Evolutionary conservation across 2,113 vertebrate genomes (phyloP), one percentile per base, ranked within the genome.

Genomic region (Proteles cristata): DNA sequence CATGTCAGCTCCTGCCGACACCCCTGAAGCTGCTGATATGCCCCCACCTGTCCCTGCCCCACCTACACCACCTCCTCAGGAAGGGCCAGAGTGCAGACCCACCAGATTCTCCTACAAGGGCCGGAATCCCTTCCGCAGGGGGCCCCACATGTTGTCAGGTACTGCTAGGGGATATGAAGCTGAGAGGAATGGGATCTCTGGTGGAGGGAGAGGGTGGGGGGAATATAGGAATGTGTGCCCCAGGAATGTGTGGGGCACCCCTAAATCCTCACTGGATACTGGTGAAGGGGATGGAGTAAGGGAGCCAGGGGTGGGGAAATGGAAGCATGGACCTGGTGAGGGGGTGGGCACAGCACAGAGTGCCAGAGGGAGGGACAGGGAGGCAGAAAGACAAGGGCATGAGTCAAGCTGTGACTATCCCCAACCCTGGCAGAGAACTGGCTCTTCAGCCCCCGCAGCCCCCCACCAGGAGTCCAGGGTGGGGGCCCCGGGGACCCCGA

Each of bases 371-470:
- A 85, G 95, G 95, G 83, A 88, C 33, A 97, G 90, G 94, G 76
- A 43, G 65, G 85, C 76, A 84, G 48, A 93, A 91, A 95, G 65
- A 86, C 58, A 69, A 97, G 85, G 86, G 80, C 97, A 95, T 69
- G 93, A 98, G 95, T 98, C 93, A 97, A 97, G 83, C 81, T 95
- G 80, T 97, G 90, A 95, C 95, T 95, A 96, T 97, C 96, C 97
- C 93, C 93, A 96, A 95, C 83, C 84, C 96, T 89, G 89, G 97
- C 98, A 98, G 98, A 98, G 76, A 98, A 98, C 88, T 98, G 98
- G 98, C 98, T 97, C 79, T 98, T 98, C 98, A 93, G 97, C 31
- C 97, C 93, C 89, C 94, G 93, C 86, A 94, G 39, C 94, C 97
- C 97, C 82, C 94, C 97, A 98, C 97, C 98, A 96, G 98, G 98